These are phyloP conservation scores for Trichosurus vulpecula DNA, from an alignment of 2,797 vertebrate genomes.

Conservation along the genomic window DNA sequence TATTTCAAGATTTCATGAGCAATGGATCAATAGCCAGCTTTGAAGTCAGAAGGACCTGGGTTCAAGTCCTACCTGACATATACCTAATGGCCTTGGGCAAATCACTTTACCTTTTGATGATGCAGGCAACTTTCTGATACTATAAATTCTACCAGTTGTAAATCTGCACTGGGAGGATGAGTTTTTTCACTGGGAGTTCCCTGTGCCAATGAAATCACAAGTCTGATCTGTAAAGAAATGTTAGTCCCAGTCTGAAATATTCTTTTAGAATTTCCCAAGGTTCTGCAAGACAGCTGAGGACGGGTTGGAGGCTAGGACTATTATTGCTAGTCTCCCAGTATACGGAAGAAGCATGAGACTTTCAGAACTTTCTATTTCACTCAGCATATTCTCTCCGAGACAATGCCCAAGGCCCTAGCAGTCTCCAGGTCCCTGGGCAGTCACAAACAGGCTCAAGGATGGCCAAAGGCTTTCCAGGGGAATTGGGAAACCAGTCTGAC, in stretches of 20 bases:
- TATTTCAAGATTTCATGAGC: background rate
- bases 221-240: background rate
- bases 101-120: background rate
- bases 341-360: background rate
- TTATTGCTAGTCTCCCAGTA: background rate
- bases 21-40: background rate
- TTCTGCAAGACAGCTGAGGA: background rate
- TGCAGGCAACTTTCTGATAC: background rate
- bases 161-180: background rate
- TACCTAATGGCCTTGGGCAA: background rate
- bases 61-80: background rate
- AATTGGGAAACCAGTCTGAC: conserved; percentile 65
- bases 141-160: background rate
- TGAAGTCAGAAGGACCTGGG: background rate
- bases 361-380: background rate
- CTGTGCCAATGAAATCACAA: background rate
- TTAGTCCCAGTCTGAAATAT: background rate
- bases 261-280: background rate
- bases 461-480: conserved; percentile 33
- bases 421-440: background rate
- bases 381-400: background rate
- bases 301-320: background rate
- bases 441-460: background rate
- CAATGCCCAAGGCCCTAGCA: background rate
- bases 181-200: background rate